Evolutionary conservation across 1,140 invertebrate species (phyloP).

Genomic region (Achatina immaculata): DNA sequence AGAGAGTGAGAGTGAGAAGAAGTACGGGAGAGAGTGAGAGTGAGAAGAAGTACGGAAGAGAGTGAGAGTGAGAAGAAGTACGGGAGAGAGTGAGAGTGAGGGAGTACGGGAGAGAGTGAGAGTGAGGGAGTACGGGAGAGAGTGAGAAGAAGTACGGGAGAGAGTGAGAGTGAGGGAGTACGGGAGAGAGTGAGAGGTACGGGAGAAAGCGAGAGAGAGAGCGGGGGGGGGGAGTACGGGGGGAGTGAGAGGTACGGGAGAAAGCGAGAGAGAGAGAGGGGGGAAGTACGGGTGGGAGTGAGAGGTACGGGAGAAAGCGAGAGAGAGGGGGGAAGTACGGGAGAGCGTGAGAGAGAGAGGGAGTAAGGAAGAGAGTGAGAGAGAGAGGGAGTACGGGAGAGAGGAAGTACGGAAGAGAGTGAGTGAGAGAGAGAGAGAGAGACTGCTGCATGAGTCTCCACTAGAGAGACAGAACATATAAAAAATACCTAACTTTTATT

Average conservation of each 20-base stretch:
- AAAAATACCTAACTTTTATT: too few species aligned
- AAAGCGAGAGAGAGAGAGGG: neutral
- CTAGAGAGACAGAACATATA: too few species aligned
- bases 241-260: neutral
- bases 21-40: neutral
- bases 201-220: constrained; percentile 1
- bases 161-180: neutral
- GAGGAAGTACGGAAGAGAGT: too few species aligned
- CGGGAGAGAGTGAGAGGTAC: neutral
- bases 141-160: neutral
- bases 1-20: neutral
- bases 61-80: neutral
- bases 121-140: neutral
- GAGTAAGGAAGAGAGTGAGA: neutral
- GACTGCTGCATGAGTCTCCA: too few species aligned
- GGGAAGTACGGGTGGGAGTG: neutral
- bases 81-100: neutral
- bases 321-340: too few species aligned
- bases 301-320: too few species aligned
- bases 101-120: neutral
- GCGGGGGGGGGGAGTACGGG: too few species aligned
- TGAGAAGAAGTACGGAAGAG: neutral
- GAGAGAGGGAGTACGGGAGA: neutral
- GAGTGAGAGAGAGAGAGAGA: neutral
- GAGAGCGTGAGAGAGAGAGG: neutral